Evolutionary conservation across 2,888 invertebrate genomes (phyloP).

Genomic region (Epinotia brunnichana): DNA sequence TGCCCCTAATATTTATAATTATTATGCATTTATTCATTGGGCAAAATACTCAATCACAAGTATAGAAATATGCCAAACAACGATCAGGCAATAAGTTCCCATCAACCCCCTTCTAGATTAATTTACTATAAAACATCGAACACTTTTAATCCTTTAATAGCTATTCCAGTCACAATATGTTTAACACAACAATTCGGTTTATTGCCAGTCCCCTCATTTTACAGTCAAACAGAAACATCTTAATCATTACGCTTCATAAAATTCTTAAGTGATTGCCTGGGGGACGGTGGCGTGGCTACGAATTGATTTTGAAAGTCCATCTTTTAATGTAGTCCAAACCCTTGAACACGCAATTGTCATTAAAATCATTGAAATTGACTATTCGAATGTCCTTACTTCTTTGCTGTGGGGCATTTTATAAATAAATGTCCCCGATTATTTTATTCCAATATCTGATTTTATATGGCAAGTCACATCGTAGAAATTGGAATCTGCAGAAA

Average conservation of each 20-base stretch:
- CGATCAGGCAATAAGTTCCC: conserved; percentile 34
- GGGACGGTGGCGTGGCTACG: conserved; percentile 74
- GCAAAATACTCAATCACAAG: not conserved
- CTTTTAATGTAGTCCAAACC: conserved; percentile 68
- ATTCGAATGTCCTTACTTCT: not conserved
- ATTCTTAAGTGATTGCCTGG: conserved; percentile 81
- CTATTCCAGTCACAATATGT: conserved; percentile 79
- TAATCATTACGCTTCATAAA: conserved; percentile 83
- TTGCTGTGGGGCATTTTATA: not conserved
- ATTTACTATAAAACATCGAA: conserved; percentile 27
- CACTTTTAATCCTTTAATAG: conserved; percentile 75
- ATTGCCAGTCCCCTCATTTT: conserved; percentile 60
- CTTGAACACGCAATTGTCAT: conserved; percentile 51
- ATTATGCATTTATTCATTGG: not conserved
- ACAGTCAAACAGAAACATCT: conserved; percentile 78
- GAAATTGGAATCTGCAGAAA: no score
- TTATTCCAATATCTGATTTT: no score
- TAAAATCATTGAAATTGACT: conserved; percentile 46
- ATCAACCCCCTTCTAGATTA: conserved; percentile 48
- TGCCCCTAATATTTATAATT: no score
- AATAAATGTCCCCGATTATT: no score
- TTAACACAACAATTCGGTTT: conserved; percentile 63
- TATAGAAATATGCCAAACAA: not conserved
- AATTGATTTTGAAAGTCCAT: conserved; percentile 80
- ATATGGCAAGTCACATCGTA: not conserved